Base-by-base conservation (phyloP, 2,888 invertebrate species). In the Acanthococcus lagerstroemiae region DNA sequence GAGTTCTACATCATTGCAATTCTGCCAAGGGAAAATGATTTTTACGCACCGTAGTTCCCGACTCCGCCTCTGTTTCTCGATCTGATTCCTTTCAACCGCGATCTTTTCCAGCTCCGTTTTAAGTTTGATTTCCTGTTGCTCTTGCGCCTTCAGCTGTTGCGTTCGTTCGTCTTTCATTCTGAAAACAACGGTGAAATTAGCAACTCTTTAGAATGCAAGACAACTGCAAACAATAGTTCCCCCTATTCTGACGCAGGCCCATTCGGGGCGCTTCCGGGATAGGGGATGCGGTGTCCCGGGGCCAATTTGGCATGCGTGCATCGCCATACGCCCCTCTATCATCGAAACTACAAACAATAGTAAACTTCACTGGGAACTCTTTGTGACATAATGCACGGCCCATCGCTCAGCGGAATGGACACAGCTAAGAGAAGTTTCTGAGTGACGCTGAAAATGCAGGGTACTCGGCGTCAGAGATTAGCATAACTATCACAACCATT, bases 41-140 rank as follows among this genome's bases (percentile, higher is more conserved):
- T 24, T 52, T 5, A 30, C 65, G 22, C 60, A 65, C 65, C 4
- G 46, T 21, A 55, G 21, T 48, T 65, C 65, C 22, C 27, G 55
- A 6, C 17, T 65, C 17, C 48, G 45, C 26, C 65, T 21, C 27
- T 46, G 46, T 56, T 26, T 26, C 48, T 65, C 65, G 5, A 56
- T 56, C 19, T 46, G 21, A 56, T 65, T 55, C 26, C 65, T 55
- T 19, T n/a, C 45, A 21, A 55, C 24, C 7, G 65, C 27, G n/a
- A 65, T 46, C 19, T 65, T 25, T 30, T 65, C 65, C 15, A 65
- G 25, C 19, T 56, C 55, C 21, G 5, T 46, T 22, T 65, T 65
- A 21, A 65, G 46, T 46, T 55, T 19, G 19, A 65, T 46, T 24
- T 65, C 65, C 27, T 27, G 55, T 25, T 45, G 26, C 30, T 55